These are phyloP conservation scores for Drosophila murphyi DNA, from an alignment of 1,140 invertebrate genomes.

Conservation along the genomic window DNA sequence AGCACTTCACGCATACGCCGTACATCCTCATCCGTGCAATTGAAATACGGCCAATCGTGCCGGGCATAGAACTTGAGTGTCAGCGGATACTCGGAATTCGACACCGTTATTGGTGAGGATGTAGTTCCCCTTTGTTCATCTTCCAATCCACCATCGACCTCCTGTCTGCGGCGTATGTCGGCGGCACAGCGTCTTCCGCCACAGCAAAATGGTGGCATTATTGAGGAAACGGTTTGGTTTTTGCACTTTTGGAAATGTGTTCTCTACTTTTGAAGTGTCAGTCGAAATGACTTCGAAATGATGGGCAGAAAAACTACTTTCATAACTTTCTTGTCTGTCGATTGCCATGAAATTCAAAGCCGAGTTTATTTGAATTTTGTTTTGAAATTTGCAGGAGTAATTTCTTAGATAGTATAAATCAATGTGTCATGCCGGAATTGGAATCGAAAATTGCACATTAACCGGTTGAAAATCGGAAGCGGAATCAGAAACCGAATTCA, in stretches of 20 bases:
- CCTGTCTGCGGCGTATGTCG: constrained; percentile 18
- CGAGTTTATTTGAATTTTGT: no score
- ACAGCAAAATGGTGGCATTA: constrained; percentile 67
- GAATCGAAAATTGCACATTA: no score
- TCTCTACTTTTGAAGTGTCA: constrained; percentile 7
- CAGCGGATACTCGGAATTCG: constrained; percentile 50
- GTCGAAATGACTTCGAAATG: constrained; percentile 6
- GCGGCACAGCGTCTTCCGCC: constrained; percentile 56
- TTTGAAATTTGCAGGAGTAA: no score
- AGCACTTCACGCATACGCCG: constrained; percentile 47
- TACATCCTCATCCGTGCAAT: constrained; percentile 48
- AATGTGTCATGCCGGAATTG: no score
- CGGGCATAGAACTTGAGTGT: constrained; percentile 67
- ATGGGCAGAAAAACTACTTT: not conserved
- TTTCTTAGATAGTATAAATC: no score
- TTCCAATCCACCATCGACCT: not conserved
- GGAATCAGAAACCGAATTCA: no score
- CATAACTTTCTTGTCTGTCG: no score
- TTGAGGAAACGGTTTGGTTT: not conserved
- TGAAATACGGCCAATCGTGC: constrained; percentile 65
- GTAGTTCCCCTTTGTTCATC: constrained; percentile 2
- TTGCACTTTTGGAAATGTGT: not conserved
- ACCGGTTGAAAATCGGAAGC: no score
- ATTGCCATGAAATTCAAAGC: no score
- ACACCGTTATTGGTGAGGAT: constrained; percentile 3